These are phyloP conservation scores for Micromys minutus DNA, from an alignment of 2,113 vertebrate genomes.

Conservation along the genomic window DNA sequence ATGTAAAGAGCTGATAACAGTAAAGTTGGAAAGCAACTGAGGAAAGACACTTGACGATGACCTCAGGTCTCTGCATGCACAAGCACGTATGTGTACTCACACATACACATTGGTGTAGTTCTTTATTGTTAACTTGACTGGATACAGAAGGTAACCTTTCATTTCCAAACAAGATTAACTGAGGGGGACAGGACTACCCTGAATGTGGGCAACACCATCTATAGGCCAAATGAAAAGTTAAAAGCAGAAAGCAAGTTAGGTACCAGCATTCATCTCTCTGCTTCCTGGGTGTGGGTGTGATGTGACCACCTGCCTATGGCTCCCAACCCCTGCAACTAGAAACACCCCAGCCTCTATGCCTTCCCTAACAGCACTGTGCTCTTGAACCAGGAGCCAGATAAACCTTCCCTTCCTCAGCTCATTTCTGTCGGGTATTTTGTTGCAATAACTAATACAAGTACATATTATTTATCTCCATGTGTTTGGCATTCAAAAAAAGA, in stretches of 20 bases:
- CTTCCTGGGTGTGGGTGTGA: not conserved
- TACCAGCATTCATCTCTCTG: not conserved
- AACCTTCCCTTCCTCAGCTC: not conserved
- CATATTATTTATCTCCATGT: not conserved
- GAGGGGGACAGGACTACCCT: not conserved
- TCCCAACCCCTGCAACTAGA: not conserved
- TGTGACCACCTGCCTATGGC: not conserved
- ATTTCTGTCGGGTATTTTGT: not conserved
- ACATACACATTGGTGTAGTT: not conserved
- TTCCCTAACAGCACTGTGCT: not conserved
- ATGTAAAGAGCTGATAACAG: not conserved
- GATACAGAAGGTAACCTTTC: not conserved
- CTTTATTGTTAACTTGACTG: not conserved
- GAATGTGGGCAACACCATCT: not conserved
- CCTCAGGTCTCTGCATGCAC: not conserved
- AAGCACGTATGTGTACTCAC: too few species aligned
- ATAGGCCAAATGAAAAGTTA: not conserved
- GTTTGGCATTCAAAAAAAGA: not conserved
- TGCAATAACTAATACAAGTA: not conserved
- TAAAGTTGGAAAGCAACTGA: not conserved
- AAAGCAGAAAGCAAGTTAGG: not conserved
- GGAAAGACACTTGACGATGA: not conserved
- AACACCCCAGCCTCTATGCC: not conserved
- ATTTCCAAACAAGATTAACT: not conserved
- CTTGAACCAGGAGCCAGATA: not conserved